phyloP scores from a whole-genome alignment of 2,113 vertebrate genomes.

The Perognathus longimembris region DNA sequence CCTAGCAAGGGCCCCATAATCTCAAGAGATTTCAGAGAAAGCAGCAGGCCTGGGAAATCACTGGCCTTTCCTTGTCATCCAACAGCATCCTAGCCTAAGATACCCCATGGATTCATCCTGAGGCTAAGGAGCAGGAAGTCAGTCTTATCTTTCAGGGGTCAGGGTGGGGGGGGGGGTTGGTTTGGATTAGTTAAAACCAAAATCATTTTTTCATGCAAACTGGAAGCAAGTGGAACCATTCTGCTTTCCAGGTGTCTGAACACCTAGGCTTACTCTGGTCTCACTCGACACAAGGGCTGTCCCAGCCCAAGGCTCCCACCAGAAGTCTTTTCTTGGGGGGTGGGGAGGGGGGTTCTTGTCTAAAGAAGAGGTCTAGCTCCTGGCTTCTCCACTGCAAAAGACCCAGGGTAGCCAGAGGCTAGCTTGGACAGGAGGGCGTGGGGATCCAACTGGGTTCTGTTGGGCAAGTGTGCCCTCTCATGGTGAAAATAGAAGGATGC shows the following conservation, averaged over 20 bases:
- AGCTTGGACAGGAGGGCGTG: not conserved
- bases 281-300: not conserved
- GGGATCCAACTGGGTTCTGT: not conserved
- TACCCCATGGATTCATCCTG: not conserved
- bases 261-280: not conserved
- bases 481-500: not conserved
- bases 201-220: not conserved
- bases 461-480: conserved; percentile 62
- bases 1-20: not conserved
- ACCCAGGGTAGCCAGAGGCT: not conserved
- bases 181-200: not conserved
- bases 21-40: not conserved
- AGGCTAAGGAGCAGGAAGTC: not conserved
- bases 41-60: not conserved
- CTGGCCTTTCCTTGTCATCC: not conserved
- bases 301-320: not conserved
- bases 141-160: not conserved
- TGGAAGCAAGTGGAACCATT: not conserved
- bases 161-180: too few relatives aligned
- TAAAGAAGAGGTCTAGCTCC: too few relatives aligned
- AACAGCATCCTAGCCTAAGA: not conserved
- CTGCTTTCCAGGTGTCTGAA: not conserved
- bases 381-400: not conserved
- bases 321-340: too few relatives aligned
- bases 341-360: too few relatives aligned